Base-by-base conservation (phyloP, 2,113 vertebrate species). In the Actenoides lindsayi region DNA sequence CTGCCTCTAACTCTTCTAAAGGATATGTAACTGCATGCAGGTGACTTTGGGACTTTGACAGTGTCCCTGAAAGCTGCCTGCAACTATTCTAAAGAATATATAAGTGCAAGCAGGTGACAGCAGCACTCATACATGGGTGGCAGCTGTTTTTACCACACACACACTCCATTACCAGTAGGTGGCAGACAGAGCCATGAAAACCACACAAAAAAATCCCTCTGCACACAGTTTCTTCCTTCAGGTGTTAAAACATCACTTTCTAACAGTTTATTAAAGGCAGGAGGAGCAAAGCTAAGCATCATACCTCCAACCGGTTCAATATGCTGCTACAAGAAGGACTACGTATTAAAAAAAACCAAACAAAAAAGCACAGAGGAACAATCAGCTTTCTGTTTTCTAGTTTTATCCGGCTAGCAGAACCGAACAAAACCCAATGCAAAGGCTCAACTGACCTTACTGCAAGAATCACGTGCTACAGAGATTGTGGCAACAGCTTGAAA, bases 91-190 rank as follows among this genome's bases (percentile, higher is more conserved):
- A 21, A 50, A 21, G 41, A n/a, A 5, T 1, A 4, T 3, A 8
- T 0, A 20, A 30, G 21, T 30, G 33, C 0, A 17, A 0, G 33
- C 54, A 64, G 39, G 44, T 25, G 53, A 59, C 41, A 44, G 2
- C 12, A 27, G 69, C 64, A 27, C 30, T 0, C 15, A 25, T 1
- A 53, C 46, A 13, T 8, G 48, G 65, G 2, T 1, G 21, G 6
- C 8, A 14, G 13, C 9, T 13, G 59, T 1, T 89, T 74, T 37
- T 5, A 33, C 30, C 31, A 13, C 11, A 12, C 35, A 10, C 8
- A 44, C 10, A 59, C 51, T 35, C 12, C 10, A 13, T 5, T 31
- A 65, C 97, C 98, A 98, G 95, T 79, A 83, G 98, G 79, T 96
- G 98, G 97, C 97, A 97, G 89, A 28, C 10, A 5, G 30, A 83